Evolutionary conservation across 2,113 vertebrate species (phyloP), one percentile per base, ranked within the genome.

Genomic region (Ceuthmochares aereus): DNA sequence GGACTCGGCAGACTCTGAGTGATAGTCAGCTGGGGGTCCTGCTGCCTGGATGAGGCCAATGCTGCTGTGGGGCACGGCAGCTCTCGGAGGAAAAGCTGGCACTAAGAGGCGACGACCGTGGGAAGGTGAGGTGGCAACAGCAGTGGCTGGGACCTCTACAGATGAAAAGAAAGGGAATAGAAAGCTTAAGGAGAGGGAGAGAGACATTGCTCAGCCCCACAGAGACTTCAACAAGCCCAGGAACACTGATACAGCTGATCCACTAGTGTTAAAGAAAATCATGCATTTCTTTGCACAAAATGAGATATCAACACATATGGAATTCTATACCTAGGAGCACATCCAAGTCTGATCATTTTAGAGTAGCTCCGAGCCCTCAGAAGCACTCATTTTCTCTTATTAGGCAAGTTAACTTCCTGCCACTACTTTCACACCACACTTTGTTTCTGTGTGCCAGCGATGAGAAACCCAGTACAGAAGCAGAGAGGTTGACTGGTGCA

Each of bases 1-100:
- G 73, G 99, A 99, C 90, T 99, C 99, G 0, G 98, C 98, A 0
- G 99, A 99, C 93, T 99, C 98, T 1, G 99, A 99, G 89, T 98
- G 98, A 97, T 98, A 99, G 69, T 99, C 98, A 36, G 97, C 97
- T 0, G 98, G 98, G 25, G 98, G 97, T 18, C 98, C 98, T 1
- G 98, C 97, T 0, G 98, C 98, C 87, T 97, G 98, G 56, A 98
- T 91, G 0, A 97, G 95, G 47, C 96, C 51, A 1, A 2, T 32
- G 84, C 51, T 92, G 85, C 96, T 66, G 4, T 95, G 94, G 58
- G 97, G 97, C 56, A 97, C 89, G 51, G 95, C 86, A 69, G 97
- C 89, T 89, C 97, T 96, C 87, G 95, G 89, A 52, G 98, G 98
- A 91, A 98, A 98, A 37, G 97, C 95, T 47, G 98, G 98, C 73